These are phyloP conservation scores for Yponomeuta plumbellus DNA, from an alignment of 2,888 invertebrate genomes.

Conservation along the genomic window DNA sequence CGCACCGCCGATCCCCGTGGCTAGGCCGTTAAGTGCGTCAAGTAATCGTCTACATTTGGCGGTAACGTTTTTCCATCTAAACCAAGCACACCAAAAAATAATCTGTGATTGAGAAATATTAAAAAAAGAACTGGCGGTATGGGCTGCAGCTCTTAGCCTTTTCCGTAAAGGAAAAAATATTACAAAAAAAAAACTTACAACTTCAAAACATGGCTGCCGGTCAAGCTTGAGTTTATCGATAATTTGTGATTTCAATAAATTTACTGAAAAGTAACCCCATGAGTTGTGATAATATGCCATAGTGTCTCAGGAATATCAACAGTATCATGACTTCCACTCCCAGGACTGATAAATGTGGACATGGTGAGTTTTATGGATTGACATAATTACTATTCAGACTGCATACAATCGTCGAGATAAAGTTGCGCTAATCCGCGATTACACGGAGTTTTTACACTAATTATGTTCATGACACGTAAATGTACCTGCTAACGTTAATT, in stretches of 20 bases:
- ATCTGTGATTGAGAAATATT: background rate
- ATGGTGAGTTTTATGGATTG: conserved; percentile 50
- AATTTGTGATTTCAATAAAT: conserved; percentile 46
- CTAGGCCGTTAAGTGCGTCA: no score
- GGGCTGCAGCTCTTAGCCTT: no score
- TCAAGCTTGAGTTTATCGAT: conserved; percentile 48
- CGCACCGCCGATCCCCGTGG: no score
- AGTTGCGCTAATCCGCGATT: background rate
- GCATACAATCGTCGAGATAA: background rate
- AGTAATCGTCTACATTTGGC: no score
- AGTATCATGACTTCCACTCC: conserved; percentile 70
- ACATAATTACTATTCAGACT: background rate
- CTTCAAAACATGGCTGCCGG: conserved; percentile 68
- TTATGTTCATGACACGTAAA: background rate
- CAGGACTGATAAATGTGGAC: conserved; percentile 70
- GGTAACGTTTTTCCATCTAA: background rate
- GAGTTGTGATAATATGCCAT: conserved; percentile 56
- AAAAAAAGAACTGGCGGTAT: no score
- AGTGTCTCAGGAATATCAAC: conserved; percentile 39
- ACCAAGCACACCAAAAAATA: background rate
- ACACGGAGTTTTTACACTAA: background rate
- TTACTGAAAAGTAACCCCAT: conserved; percentile 31
- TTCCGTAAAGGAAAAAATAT: no score
- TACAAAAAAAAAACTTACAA: conserved; percentile 7
- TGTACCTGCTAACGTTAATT: background rate